Evolutionary conservation across 2,113 vertebrate species (phyloP), one percentile per base, ranked within the genome.

Genomic region (Brachionichthys hirsutus): DNA sequence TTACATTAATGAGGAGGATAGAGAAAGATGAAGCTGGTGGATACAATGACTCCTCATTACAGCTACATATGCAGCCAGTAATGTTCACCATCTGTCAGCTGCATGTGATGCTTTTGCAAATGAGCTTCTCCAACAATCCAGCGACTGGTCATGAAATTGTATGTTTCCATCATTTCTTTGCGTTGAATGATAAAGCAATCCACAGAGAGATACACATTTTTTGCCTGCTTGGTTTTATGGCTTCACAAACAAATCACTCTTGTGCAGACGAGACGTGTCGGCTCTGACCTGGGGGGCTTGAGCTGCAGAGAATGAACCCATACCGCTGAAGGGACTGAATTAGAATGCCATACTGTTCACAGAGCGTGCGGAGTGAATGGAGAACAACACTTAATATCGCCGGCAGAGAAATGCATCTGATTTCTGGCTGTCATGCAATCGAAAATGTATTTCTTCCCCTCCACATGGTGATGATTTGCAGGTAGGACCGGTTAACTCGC

Each of bases 351-450:
- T 52, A 78, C 73, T 16, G 55, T 80, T 81, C 75, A 48, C 73
- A 18, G 59, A 35, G 54, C 68, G 36, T 83, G 82, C 66, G 80
- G 78, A 55, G 52, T 72, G 86, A 88, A 86, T 86, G 84, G 73
- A 80, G 75, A 83, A 67, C 84, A 72, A 34, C 30, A n/a, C 36
- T 78, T 12, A 79, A 83, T 86, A 76, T 68, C 44, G 63, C 70
- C 65, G 70, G 70, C 77, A 80, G 73, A 68, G 69, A 70, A 81
- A 69, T 46, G 38, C 73, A 85, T 83, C 82, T 84, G 81, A 78
- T 81, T 88, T 83, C 86, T 83, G 69, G 69, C 68, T 63, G 68
- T 72, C 73, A 74, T 78, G 80, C 66, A 83, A 80, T 83, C 83
- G 78, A 59, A 87, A 82, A 83, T 80, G 44, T 48, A 20, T 16